These are phyloP conservation scores for Otocyon megalotis DNA, from an alignment of 2,113 vertebrate species.

Conservation along the genomic window DNA sequence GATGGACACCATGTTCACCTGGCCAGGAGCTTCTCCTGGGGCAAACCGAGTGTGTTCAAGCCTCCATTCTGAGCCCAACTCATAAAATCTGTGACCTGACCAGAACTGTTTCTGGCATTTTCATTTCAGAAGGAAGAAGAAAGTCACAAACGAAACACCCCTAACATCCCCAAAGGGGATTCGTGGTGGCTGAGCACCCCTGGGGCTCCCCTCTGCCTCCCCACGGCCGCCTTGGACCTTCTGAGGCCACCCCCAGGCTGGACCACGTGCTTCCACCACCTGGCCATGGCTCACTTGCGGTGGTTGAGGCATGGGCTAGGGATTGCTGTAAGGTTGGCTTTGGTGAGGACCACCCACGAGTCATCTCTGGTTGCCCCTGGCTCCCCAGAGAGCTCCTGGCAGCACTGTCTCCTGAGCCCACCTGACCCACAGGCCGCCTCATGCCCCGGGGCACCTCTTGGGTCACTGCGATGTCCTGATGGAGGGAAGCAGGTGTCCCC, in stretches of 20 bases:
- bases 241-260: background rate
- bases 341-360: fast-evolving
- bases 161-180: fast-evolving
- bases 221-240: fast-evolving
- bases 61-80: background rate
- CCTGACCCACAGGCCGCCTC: background rate
- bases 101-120: background rate
- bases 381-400: background rate
- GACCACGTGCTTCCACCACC: fast-evolving
- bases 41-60: fast-evolving
- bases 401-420: background rate
- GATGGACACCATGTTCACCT: background rate
- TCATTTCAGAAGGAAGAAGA: background rate
- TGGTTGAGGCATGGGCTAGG: fast-evolving
- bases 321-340: background rate
- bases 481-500: background rate
- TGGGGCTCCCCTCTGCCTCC: fast-evolving
- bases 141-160: background rate
- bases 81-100: background rate
- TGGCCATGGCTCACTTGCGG: fast-evolving
- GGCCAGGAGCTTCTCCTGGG: fast-evolving
- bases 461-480: fast-evolving
- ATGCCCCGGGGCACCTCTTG: fast-evolving
- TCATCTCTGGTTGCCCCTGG: background rate
- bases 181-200: fast-evolving